A percentile compares a stretch with the other conserved stretches of the same genome.
Conservation (phyloP, 1,140 invertebrate species). For the Macrostomum lignano region DNA sequence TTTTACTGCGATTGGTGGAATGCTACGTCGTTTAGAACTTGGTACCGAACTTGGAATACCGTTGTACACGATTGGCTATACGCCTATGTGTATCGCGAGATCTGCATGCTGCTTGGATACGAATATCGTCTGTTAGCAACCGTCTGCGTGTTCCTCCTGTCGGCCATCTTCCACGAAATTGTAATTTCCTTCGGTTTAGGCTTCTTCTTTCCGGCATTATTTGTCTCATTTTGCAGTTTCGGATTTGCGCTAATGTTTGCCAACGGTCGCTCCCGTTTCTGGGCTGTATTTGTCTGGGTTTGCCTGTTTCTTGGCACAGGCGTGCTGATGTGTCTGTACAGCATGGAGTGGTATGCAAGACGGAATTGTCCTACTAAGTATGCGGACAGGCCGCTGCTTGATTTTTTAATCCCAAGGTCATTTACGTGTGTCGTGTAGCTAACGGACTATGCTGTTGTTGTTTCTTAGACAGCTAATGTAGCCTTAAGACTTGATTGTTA, state of each 20-base stretch:
- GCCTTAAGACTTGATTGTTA: too few species aligned
- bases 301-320: constrained; percentile 44
- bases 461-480: too few species aligned
- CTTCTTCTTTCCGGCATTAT: constrained; percentile 56
- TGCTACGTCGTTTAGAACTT: constrained; percentile 43
- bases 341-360: constrained; percentile 53
- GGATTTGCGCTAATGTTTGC: background rate
- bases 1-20: constrained; percentile 68
- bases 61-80: constrained; percentile 78
- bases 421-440: constrained; percentile 4
- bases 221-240: constrained; percentile 31
- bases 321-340: constrained; percentile 42
- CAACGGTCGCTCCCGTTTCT: background rate
- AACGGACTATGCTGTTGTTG: too few species aligned
- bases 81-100: constrained; percentile 57
- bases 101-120: constrained; percentile 34
- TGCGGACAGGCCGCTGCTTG: background rate
- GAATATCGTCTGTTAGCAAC: too few species aligned
- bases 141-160: constrained; percentile 33
- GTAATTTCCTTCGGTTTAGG: constrained; percentile 43
- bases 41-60: constrained; percentile 67
- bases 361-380: constrained; percentile 39
- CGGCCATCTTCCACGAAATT: constrained; percentile 53
- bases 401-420: constrained; percentile 3
- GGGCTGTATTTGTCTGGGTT: constrained; percentile 52